Evolutionary conservation across 2,888 invertebrate genomes (phyloP).

Genomic region (Dryococelus australis): DNA sequence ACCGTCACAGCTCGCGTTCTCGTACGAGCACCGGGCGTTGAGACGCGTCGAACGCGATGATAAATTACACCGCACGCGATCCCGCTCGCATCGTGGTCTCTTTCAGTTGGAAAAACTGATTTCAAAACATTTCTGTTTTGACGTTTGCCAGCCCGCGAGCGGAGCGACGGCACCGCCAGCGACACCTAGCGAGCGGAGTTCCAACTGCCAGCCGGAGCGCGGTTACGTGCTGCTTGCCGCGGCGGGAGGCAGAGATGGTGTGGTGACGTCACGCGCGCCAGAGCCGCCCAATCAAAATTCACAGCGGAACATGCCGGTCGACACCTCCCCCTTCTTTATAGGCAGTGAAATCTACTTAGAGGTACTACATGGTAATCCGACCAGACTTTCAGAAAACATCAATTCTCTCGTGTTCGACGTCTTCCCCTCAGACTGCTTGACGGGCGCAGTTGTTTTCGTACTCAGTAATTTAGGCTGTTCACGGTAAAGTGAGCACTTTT

Average conservation of each 20-base stretch:
- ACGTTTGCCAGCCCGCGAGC: slow-evolving; percentile 10
- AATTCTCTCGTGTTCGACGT: neutral
- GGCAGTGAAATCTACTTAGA: slow-evolving; percentile 6
- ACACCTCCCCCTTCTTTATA: slow-evolving; percentile 27
- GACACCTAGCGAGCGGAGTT: neutral
- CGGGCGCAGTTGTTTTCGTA: neutral
- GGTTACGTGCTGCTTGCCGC: slow-evolving; percentile 17
- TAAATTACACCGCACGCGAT: neutral
- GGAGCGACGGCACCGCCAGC: neutral
- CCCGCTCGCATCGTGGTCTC: neutral
- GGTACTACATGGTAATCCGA: neutral
- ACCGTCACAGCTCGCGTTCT: neutral
- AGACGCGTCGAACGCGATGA: neutral
- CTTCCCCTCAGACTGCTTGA: neutral
- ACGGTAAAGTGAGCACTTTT: too few relatives aligned
- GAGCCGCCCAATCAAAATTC: slow-evolving; percentile 23
- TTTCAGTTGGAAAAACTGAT: neutral
- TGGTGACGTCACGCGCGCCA: neutral
- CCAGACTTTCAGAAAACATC: neutral
- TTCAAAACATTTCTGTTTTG: neutral
- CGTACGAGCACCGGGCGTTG: neutral
- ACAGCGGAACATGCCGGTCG: neutral
- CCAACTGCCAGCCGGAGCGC: neutral
- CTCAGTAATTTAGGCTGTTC: too few relatives aligned
- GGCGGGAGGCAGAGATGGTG: neutral